Base-by-base conservation (phyloP, 2,888 invertebrate species). In the Muscina levida region DNA sequence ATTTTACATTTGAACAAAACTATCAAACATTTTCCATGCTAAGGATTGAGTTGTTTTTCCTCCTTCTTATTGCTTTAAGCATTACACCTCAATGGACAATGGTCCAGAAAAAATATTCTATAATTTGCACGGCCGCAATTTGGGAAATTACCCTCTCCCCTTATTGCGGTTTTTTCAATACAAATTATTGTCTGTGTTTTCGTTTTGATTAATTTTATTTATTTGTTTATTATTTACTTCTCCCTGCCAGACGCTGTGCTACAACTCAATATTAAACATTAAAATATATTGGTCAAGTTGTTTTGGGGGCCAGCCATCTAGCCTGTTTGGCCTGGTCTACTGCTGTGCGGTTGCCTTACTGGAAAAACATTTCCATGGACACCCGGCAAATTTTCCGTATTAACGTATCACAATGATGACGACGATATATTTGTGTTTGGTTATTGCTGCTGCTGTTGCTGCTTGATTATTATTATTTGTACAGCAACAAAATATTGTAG, bases 271-370 rank as follows among this genome's bases (percentile, higher is more conserved):
- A 24, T 13, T 24, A 22, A 53, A 53, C 22, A 53, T 53, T 53
- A 22, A 53, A 53, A 53, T 51, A 53, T 53, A 53, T 53, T 53
- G 53, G 53, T 53, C 53, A 53, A 53, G 53, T 53, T 53, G 22
- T 22, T 24, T 17, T 44, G 48, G 10, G 17, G 53, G 24, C 22
- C 8, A 11, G 13, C 17, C 48, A 10, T 15, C 19, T 22, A 24
- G 53, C 22, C 53, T 3, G 22, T 19, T 24, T 48, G 48, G 19
- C 10, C 19, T 48, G 53, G 8, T 53, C 2, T 53, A 13, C 44
- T 44, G 13, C 44, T 4, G 8, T 31, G 31, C 31, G 31, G 31
- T 31, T 31, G 8, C 3, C 31, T 5, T 5, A 31, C 3, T 31
- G 3, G 31, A 31, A 31, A 31, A 31, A 31, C 31, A 31, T 31